Evolutionary conservation across 2,113 vertebrate species (phyloP), one percentile per base, ranked within the genome.

Genomic region (Scartelaos histophorus): DNA sequence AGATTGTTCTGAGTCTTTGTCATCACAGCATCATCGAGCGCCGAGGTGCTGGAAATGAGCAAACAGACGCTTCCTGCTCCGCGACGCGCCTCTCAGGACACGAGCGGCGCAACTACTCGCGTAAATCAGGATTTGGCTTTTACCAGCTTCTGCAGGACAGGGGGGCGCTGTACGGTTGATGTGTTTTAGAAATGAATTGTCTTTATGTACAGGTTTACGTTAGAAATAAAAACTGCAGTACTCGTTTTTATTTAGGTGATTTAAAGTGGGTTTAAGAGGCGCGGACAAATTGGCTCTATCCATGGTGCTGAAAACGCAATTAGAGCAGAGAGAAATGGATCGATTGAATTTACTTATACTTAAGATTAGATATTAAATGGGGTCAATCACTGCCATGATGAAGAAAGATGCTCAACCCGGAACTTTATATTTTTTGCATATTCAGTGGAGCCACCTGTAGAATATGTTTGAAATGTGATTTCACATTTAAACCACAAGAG

Each of bases 401-500:
- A 53, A 53, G 47, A 16, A 49, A 49, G 47, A 22, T 12, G 21
- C 12, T 24, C 12, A 25, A 24, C 12, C n/a, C 24, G 21, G 11
- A 13, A 13, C 11, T 58, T 24, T 22, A 24, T 22, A 2, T 10
- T 58, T 29, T 57, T 29, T 15, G 21, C 54, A 22, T 13, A 24
- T 24, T 9, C 43, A 7, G 3, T 21, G 0, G 13, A 9, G 19
- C 60, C 75, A 85, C 84, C 78, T 90, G 77, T 87, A 9, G 78
- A 73, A 17, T 21, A 2, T 4, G 35, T 13, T 7, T n/a, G 13
- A 51, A 21, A 6, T 82, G 88, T 85, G 79, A 80, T 82, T 78
- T 66, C 73, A 69, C n/a, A 3, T 11, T 0, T 47, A 1, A 38
- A 22, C 79, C 90, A 81, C 87, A 78, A 87, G 90, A 85, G 87